Conservation (phyloP, 92 coral and sea anemone species). For the Ricordea florida region DNA sequence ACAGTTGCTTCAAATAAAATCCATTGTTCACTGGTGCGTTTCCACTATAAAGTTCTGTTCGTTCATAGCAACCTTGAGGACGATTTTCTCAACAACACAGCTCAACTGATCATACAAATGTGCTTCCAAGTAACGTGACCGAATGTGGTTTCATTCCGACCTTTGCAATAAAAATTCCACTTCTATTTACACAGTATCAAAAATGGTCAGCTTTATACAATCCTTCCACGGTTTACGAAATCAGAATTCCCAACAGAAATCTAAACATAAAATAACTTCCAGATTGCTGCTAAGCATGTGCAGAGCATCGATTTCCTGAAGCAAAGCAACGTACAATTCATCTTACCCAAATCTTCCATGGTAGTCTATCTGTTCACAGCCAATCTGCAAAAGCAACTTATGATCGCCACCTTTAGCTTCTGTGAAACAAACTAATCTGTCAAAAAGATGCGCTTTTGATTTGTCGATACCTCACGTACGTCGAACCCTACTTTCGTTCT, state of each 20-base stretch:
- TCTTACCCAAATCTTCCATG: constrained; percentile 87
- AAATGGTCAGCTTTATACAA: background rate
- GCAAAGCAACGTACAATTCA: background rate
- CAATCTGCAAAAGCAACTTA: no score
- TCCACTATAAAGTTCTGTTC: no score
- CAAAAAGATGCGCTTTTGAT: no score
- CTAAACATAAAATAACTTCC: no score
- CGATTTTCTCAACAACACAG: no score
- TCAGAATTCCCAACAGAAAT: constrained; percentile 3
- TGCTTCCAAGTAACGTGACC: background rate
- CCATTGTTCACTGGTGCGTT: background rate
- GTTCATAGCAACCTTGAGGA: no score
- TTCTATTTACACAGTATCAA: background rate
- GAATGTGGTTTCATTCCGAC: background rate
- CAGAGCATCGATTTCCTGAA: no score
- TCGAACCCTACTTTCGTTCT: no score
- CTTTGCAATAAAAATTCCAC: constrained; percentile 28
- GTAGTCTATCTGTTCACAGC: background rate
- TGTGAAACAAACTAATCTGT: background rate
- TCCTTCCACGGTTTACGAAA: background rate
- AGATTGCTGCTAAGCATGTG: no score
- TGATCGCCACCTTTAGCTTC: background rate
- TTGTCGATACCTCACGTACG: no score
- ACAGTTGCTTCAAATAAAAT: background rate
- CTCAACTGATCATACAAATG: no score